Evolutionary conservation across 2,888 invertebrate genomes (phyloP).

Genomic region (Drepanosiphum platanoidis): DNA sequence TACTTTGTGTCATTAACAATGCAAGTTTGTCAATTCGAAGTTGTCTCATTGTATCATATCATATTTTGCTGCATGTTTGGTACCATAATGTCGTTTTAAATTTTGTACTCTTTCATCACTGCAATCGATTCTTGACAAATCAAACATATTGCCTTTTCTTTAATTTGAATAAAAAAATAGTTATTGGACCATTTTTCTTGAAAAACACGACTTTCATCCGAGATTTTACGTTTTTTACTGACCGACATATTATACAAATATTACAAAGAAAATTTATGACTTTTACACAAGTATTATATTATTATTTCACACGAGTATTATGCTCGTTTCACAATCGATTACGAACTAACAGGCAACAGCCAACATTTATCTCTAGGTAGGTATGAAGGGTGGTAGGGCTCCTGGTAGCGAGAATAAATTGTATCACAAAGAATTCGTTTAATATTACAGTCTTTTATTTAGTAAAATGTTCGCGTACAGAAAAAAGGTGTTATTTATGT

Average conservation of each 20-base stretch:
- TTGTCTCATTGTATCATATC: not conserved
- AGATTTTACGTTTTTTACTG: constrained; percentile 8
- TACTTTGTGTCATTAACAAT: constrained; percentile 26
- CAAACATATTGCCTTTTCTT: constrained; percentile 17
- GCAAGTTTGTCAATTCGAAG: not conserved
- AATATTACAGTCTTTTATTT: too few species aligned
- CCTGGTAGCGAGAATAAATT: too few species aligned
- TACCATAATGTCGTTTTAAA: constrained; percentile 13
- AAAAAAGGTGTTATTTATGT: too few species aligned
- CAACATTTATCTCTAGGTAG: too few species aligned
- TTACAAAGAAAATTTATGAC: too few species aligned
- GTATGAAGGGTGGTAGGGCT: too few species aligned
- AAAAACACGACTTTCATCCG: constrained; percentile 5
- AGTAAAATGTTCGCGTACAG: too few species aligned
- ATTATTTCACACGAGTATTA: too few species aligned
- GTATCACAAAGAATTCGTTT: too few species aligned
- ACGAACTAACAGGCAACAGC: too few species aligned
- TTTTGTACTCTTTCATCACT: not conserved
- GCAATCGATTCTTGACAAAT: constrained; percentile 19
- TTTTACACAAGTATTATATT: too few species aligned
- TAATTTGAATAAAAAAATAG: constrained; percentile 32
- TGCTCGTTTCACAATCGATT: too few species aligned
- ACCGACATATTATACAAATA: constrained; percentile 10
- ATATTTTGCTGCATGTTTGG: constrained; percentile 10
- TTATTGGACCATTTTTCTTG: constrained; percentile 20